phyloP scores from a whole-genome alignment of 2,888 invertebrate genomes.

The Lysandra bellargus region DNA sequence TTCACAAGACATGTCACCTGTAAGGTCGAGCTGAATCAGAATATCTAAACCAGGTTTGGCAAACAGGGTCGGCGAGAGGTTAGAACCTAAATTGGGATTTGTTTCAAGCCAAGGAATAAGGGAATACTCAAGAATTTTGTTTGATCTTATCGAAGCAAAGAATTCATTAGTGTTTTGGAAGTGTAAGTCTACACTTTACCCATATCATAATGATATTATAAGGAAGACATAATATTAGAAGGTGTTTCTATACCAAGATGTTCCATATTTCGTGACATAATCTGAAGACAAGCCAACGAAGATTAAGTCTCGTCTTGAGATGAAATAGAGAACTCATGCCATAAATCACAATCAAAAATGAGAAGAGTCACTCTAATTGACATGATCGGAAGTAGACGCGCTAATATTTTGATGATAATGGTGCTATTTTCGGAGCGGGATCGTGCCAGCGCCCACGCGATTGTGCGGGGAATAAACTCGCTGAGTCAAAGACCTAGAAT shows the following conservation, averaged over 20 bases:
- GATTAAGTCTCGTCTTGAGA: neutral
- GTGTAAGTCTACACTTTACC: no score
- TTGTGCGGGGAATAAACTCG: neutral
- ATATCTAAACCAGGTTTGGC: neutral
- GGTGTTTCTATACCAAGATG: neutral
- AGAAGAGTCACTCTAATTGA: constrained; percentile 6
- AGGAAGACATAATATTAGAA: neutral
- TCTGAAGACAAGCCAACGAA: neutral
- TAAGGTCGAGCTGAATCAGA: neutral
- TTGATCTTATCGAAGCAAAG: no score
- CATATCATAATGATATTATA: neutral
- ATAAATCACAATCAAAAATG: neutral
- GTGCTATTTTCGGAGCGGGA: constrained; percentile 8
- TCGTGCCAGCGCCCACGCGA: constrained; percentile 25
- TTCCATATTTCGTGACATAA: neutral
- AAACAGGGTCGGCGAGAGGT: neutral
- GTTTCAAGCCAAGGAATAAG: no score
- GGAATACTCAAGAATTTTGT: no score
- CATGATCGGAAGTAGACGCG: constrained; percentile 20
- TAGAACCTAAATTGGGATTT: no score
- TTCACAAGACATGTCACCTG: neutral
- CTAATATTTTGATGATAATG: constrained; percentile 24
- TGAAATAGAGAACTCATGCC: neutral
- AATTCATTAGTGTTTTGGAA: no score
- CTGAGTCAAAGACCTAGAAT: constrained; percentile 26